These are phyloP conservation scores for Danionella dracula DNA, from an alignment of 2,797 vertebrate species.

Conservation along the genomic window DNA sequence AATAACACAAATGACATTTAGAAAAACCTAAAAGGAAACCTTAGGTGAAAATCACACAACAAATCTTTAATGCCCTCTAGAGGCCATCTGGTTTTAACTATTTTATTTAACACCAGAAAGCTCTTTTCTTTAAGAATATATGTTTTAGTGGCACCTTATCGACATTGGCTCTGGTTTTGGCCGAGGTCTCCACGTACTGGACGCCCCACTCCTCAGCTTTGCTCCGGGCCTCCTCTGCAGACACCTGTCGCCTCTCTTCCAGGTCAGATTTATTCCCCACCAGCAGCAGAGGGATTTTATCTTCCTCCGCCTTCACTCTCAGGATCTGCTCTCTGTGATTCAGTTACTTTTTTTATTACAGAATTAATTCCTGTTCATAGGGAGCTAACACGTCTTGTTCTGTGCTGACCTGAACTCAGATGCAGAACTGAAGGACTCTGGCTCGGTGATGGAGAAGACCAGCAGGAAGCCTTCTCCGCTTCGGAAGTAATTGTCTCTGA, in stretches of 20 bases:
- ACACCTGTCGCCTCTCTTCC: constrained; percentile 88
- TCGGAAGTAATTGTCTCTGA: constrained; percentile 96
- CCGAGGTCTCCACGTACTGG: constrained; percentile 92
- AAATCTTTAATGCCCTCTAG: too few relatives aligned
- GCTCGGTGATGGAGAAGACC: constrained; percentile 94
- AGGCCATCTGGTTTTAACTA: too few relatives aligned
- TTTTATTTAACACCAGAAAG: too few relatives aligned
- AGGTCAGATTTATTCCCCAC: constrained; percentile 96
- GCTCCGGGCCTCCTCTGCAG: constrained; percentile 76
- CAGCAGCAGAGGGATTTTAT: constrained; percentile 84
- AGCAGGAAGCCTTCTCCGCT: constrained; percentile 94
- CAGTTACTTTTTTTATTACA: too few relatives aligned
- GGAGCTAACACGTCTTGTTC: too few relatives aligned
- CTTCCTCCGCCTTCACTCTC: constrained; percentile 90
- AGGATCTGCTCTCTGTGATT: constrained; percentile 87
- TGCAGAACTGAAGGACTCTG: constrained; percentile 87
- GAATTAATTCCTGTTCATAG: too few relatives aligned
- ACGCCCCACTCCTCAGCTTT: constrained; percentile 86
- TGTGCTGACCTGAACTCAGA: constrained; percentile 81
- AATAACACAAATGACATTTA: not conserved
- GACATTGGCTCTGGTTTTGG: constrained; percentile 92
- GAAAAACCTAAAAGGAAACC: too few relatives aligned
- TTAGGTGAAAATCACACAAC: too few relatives aligned
- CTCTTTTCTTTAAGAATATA: too few relatives aligned
- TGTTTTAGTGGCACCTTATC: constrained; percentile 77